Evolutionary conservation across 2,888 invertebrate genomes (phyloP), one percentile per base, ranked within the genome.

Genomic region (Eupithecia subfuscata): DNA sequence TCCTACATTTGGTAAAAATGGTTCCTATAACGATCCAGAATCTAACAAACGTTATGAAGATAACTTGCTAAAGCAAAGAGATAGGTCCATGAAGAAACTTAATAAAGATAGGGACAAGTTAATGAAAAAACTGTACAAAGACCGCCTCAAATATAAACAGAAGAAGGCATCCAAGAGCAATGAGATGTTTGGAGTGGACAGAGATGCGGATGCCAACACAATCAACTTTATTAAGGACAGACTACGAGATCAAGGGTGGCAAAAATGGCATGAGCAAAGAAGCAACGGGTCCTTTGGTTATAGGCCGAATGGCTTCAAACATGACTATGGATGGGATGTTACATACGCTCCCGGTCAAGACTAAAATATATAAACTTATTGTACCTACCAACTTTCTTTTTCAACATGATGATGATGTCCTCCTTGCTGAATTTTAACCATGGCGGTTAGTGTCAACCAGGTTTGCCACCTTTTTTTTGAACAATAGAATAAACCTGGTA

Each of bases 221-320:
- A 60, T 25, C 9, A 3, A 12, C 6, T 60, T 25, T 25, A 60
- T 60, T 5, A 60, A 25, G 25, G 25, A 0, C 0, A 25, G 6
- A 14, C 4, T 60, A 5, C 25, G 3, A 14, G 60, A 60, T 0
- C 25, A 60, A 1, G 60, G 60, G 5, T 60, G 60, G 60, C 1
- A 60, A 22, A 22, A 12, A 5, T 56, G 56, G 56, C 1, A 11
- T 1, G 6, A 60, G 25, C 6, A 25, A 0, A 22, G 60, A 22
- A 22, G 0, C 2, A 22, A 56, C 5, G 56, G 22, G 0, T 22
- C 56, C 0, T 4, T 0, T n/a, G 9, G 5, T 22, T 60, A 60
- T 22, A 60, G 25, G 9, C 60, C 60, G 0, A 0, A 1, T 0
- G 11, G 0, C 0, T 60, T 25, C 14, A 0, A 0, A 0, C 25